Evolutionary conservation across 2,113 vertebrate species (phyloP).

Genomic region (Speoplatyrhinus poulsoni): DNA sequence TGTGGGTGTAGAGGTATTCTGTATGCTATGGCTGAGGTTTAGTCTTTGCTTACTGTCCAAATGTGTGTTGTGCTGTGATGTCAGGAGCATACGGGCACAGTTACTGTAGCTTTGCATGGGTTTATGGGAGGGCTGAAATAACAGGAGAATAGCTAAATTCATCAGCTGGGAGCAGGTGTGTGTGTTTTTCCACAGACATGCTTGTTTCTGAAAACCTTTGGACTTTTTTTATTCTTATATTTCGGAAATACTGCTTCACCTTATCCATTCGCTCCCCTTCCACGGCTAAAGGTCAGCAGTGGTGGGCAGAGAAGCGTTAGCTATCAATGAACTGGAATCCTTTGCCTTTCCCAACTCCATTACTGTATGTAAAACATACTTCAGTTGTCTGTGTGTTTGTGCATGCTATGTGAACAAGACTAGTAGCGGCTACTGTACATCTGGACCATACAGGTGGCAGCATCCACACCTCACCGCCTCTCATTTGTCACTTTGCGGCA

Average conservation of each 20-base stretch:
- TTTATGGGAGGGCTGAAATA: constrained; percentile 13
- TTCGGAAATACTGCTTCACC: neutral
- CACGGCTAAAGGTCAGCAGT: too few relatives aligned
- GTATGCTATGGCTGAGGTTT: constrained; percentile 18
- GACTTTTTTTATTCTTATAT: neutral
- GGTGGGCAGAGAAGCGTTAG: too few relatives aligned
- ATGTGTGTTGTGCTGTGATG: constrained; percentile 31
- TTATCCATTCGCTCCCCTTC: neutral
- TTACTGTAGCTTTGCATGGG: neutral
- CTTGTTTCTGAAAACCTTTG: constrained; percentile 7
- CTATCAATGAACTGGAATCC: too few relatives aligned
- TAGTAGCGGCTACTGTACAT: too few relatives aligned
- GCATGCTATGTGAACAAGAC: neutral
- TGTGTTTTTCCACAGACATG: constrained; percentile 24
- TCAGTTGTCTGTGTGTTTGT: neutral
- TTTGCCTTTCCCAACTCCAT: too few relatives aligned
- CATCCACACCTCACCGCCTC: constrained; percentile 46
- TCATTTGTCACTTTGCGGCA: constrained; percentile 62
- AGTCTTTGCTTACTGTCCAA: constrained; percentile 12
- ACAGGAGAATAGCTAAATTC: constrained; percentile 7
- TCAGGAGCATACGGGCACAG: neutral
- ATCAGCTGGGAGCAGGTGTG: constrained; percentile 18
- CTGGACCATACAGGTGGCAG: too few relatives aligned
- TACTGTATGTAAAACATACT: too few relatives aligned
- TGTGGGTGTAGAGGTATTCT: neutral